Evolutionary conservation across 2,113 vertebrate species (phyloP).

Genomic region (Ailuropoda melanoleuca): DNA sequence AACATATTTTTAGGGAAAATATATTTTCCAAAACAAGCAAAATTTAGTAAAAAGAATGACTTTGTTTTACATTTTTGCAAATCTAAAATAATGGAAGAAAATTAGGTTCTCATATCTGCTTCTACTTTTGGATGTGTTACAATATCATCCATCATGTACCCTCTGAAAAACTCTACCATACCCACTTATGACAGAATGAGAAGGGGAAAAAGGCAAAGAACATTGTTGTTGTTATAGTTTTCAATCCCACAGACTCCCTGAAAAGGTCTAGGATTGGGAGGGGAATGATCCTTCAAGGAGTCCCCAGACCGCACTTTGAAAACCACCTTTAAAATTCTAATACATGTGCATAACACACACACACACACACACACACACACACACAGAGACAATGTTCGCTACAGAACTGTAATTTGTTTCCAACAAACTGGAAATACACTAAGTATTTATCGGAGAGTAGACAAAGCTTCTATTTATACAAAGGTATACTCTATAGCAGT

Average conservation of each 20-base stretch:
- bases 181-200: not conserved
- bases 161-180: not conserved
- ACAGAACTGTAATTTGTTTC: not conserved
- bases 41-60: not conserved
- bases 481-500: not conserved
- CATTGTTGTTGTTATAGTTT: not conserved
- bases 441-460: constrained; percentile 30
- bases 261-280: not conserved
- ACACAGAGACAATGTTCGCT: not conserved
- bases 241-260: not conserved
- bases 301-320: not conserved
- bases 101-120: not conserved
- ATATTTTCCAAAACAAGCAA: constrained; percentile 25
- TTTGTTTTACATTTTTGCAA: constrained; percentile 18
- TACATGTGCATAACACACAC: not conserved
- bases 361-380: not conserved
- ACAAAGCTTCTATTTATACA: constrained; percentile 32
- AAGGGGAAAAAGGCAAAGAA: not conserved
- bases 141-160: not conserved
- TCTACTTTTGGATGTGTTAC: not conserved
- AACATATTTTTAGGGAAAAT: constrained; percentile 21
- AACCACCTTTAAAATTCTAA: not conserved
- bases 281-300: not conserved
- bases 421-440: not conserved
- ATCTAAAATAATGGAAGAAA: not conserved